Conservation (phyloP, 2,888 invertebrate genomes). For the Cerceris rybyensis region DNA sequence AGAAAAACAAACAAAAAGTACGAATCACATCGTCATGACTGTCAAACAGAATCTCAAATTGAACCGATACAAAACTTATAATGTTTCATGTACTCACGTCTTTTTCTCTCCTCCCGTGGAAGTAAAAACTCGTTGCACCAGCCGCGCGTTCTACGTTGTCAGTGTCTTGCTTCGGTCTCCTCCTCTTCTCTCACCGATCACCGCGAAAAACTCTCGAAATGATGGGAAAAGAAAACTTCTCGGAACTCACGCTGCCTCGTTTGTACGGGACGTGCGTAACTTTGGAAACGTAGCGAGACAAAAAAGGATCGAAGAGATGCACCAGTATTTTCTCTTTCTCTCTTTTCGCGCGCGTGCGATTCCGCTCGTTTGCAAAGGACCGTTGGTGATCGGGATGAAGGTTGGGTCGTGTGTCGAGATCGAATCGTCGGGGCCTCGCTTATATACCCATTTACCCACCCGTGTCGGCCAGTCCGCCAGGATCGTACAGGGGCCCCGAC, state of each 20-base stretch:
- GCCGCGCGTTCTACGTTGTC: constrained; percentile 8
- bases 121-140: constrained; percentile 34
- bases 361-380: constrained; percentile 68
- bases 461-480: constrained; percentile 56
- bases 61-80: not conserved
- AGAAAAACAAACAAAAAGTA: not conserved
- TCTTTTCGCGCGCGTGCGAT: constrained; percentile 75
- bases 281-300: constrained; percentile 28
- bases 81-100: constrained; percentile 58
- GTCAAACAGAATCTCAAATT: not conserved
- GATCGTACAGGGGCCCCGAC: constrained; percentile 73
- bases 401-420: constrained; percentile 81
- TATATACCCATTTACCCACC: constrained; percentile 80
- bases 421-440: constrained; percentile 78
- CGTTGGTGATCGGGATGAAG: constrained; percentile 77
- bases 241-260: not conserved
- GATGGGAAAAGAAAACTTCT: not conserved
- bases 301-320: constrained; percentile 32
- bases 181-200: constrained; percentile 47
- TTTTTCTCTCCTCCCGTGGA: constrained; percentile 52
- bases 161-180: constrained; percentile 14
- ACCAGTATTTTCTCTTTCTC: constrained; percentile 23
- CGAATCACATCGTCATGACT: not conserved
- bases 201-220: constrained; percentile 10
- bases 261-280: not conserved